A percentile compares a stretch with the other conserved stretches of the same genome.
Conservation (phyloP, 1,140 invertebrate species). For the Aphidius ervi region DNA sequence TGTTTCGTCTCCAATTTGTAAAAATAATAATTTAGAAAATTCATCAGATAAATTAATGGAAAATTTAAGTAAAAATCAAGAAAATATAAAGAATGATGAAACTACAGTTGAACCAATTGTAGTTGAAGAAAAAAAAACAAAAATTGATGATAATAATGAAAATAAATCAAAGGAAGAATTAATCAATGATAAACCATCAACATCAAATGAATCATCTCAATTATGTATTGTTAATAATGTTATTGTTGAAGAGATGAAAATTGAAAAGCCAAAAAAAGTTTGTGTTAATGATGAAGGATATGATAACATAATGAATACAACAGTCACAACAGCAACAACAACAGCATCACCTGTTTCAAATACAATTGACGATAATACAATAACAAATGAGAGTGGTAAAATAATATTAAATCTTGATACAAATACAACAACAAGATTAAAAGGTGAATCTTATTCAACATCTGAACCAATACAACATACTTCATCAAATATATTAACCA, state of each 20-base stretch:
- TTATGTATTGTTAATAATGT: constrained; percentile 16
- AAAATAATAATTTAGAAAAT: too few relatives aligned
- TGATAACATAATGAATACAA: constrained; percentile 38
- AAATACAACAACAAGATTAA: constrained; percentile 49
- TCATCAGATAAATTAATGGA: too few relatives aligned
- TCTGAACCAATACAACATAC: constrained; percentile 10
- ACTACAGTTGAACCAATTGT: too few relatives aligned
- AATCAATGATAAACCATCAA: constrained; percentile 17
- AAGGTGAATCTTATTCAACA: constrained; percentile 31
- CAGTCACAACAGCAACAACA: constrained; percentile 22
- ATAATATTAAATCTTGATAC: constrained; percentile 51
- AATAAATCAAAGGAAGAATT: constrained; percentile 21
- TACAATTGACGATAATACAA: constrained; percentile 22
- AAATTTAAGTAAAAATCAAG: too few relatives aligned
- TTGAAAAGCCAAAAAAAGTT: constrained; percentile 30
- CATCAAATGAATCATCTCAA: not conserved
- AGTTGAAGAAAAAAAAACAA: constrained; percentile 5
- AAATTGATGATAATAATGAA: constrained; percentile 36
- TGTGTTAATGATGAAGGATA: constrained; percentile 39
- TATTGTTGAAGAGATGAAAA: constrained; percentile 10
- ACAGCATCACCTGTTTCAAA: constrained; percentile 2
- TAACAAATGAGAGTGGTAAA: constrained; percentile 39
- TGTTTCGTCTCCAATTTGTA: too few relatives aligned
- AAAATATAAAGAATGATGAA: too few relatives aligned
- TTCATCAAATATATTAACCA: constrained; percentile 7